Evolutionary conservation across 2,888 invertebrate species (phyloP).

Genomic region (Tetranychus piercei): DNA sequence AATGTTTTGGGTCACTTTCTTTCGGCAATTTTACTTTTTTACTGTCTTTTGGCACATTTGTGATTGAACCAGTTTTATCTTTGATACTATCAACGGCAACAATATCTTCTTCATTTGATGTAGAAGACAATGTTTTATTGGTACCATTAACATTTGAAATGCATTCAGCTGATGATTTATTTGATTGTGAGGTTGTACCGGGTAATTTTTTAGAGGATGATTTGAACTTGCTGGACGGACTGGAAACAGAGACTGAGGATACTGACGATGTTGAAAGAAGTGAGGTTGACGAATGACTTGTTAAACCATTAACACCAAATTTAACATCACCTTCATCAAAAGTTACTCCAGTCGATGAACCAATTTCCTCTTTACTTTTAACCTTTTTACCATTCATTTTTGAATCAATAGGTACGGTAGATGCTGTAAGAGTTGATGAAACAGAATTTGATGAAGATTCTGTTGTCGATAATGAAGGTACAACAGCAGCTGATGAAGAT

Average conservation of each 20-base stretch:
- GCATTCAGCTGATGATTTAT: no score
- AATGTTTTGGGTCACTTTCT: neutral
- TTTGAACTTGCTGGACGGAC: neutral
- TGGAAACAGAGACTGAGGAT: neutral
- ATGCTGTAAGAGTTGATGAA: neutral
- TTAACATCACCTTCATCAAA: neutral
- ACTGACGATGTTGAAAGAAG: neutral
- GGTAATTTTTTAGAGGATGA: neutral
- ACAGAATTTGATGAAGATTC: slow-evolving; percentile 19
- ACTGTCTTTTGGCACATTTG: neutral
- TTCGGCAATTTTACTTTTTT: neutral
- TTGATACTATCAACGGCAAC: neutral
- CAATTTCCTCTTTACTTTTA: neutral
- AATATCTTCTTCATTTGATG: neutral
- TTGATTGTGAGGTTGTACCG: neutral
- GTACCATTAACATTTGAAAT: no score
- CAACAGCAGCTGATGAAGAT: slow-evolving; percentile 13
- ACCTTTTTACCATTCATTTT: neutral
- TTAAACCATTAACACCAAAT: neutral
- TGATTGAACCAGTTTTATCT: neutral
- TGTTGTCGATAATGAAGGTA: slow-evolving; percentile 25
- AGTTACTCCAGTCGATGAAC: neutral
- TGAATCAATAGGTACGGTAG: slow-evolving; percentile 5
- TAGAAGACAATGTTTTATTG: neutral
- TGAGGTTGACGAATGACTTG: neutral